These are phyloP conservation scores for Suncus etruscus DNA, from an alignment of 2,113 vertebrate species.

Conservation along the genomic window DNA sequence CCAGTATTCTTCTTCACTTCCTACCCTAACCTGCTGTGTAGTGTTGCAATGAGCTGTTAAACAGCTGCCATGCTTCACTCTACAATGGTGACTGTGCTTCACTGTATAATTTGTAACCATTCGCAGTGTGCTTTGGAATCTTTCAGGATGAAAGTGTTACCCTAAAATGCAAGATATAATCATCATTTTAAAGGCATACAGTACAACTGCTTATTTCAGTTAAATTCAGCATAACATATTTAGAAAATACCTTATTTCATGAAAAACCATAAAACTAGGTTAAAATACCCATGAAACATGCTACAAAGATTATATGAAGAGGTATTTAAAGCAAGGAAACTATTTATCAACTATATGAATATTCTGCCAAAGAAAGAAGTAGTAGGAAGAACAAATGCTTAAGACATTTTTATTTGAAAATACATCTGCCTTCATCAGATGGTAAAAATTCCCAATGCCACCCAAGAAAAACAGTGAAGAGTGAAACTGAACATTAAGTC, in stretches of 20 bases:
- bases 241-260: slow-evolving; percentile 83
- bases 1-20: slow-evolving; percentile 73
- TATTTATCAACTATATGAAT: slow-evolving; percentile 84
- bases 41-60: slow-evolving; percentile 77
- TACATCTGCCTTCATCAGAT: slow-evolving; percentile 85
- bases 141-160: slow-evolving; percentile 74
- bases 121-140: slow-evolving; percentile 75
- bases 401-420: slow-evolving; percentile 84
- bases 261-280: slow-evolving; percentile 80
- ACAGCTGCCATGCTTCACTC: slow-evolving; percentile 79
- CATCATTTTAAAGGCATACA: slow-evolving; percentile 79
- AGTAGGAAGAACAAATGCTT: slow-evolving; percentile 83
- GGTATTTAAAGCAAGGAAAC: slow-evolving; percentile 83
- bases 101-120: slow-evolving; percentile 78
- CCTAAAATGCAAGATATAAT: slow-evolving; percentile 79
- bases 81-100: slow-evolving; percentile 69
- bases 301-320: slow-evolving; percentile 80
- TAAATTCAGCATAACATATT: slow-evolving; percentile 81
- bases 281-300: slow-evolving; percentile 80
- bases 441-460: slow-evolving; percentile 83
- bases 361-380: slow-evolving; percentile 82
- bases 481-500: slow-evolving; percentile 78
- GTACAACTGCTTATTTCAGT: slow-evolving; percentile 80
- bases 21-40: slow-evolving; percentile 73
- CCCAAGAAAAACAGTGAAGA: slow-evolving; percentile 82